Percentiles rank a stretch among this genome's conserved stretches.
These are phyloP conservation scores for Tenebrosternarchus preto DNA, from an alignment of 2,113 vertebrate genomes.

Conservation along the genomic window DNA sequence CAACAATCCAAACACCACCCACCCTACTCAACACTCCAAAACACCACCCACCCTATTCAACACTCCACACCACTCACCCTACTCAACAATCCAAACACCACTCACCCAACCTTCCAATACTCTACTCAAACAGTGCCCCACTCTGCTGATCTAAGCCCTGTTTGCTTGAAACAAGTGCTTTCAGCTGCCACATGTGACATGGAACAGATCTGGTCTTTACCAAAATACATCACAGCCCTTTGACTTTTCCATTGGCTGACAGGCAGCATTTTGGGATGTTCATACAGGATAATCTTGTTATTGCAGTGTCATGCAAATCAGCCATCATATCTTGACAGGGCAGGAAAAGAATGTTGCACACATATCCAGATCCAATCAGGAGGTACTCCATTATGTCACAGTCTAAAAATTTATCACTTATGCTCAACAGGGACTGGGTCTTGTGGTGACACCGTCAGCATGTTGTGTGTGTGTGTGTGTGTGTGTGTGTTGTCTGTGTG, in stretches of 20 bases:
- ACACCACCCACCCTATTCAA: too few relatives aligned
- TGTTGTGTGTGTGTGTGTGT: background rate
- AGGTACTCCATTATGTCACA: background rate
- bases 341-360: background rate
- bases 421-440: background rate
- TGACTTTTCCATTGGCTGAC: background rate
- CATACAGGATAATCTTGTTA: background rate
- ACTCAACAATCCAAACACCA: too few relatives aligned
- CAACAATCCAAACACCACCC: too few relatives aligned
- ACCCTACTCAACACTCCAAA: too few relatives aligned
- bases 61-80: too few relatives aligned
- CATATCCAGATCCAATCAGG: background rate
- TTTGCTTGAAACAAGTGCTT: background rate
- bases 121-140: background rate
- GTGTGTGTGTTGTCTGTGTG: background rate
- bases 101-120: too few relatives aligned
- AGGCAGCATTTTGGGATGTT: background rate
- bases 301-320: background rate
- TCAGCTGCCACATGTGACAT: background rate
- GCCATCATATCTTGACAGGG: background rate
- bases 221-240: background rate
- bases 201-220: background rate
- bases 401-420: background rate
- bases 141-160: background rate
- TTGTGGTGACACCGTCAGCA: background rate